Evolutionary conservation across 2,113 vertebrate species (phyloP).

Genomic region (Blennius ocellaris): DNA sequence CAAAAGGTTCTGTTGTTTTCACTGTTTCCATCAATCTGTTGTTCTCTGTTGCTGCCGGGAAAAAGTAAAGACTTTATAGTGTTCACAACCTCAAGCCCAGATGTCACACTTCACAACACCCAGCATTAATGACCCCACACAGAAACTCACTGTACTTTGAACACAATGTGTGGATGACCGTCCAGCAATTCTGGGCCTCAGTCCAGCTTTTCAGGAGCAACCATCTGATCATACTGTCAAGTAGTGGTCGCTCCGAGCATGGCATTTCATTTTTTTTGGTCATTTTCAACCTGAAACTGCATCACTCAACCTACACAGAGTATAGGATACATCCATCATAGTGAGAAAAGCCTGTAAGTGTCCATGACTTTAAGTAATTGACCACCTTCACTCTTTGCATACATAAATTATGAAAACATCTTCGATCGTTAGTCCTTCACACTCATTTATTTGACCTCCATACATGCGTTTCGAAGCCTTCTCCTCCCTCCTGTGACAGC

Average conservation of each 20-base stretch:
- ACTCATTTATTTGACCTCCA: too few relatives aligned
- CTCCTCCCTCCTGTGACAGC: too few relatives aligned
- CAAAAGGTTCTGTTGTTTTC: conserved; percentile 53
- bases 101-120: conserved; percentile 28
- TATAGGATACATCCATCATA: too few relatives aligned
- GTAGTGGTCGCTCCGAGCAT: not conserved
- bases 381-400: too few relatives aligned
- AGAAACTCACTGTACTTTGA: conserved; percentile 34
- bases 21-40: conserved; percentile 39
- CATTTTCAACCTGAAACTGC: too few relatives aligned
- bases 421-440: too few relatives aligned
- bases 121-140: conserved; percentile 53
- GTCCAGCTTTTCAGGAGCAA: not conserved
- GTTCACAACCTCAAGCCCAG: conserved; percentile 15
- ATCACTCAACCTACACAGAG: too few relatives aligned
- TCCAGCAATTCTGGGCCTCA: conserved; percentile 2
- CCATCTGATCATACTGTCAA: not conserved
- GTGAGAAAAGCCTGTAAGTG: too few relatives aligned
- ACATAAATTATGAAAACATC: too few relatives aligned
- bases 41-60: conserved; percentile 47
- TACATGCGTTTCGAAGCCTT: too few relatives aligned
- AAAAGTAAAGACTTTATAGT: conserved; percentile 55
- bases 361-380: too few relatives aligned
- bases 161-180: not conserved
- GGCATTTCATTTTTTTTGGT: too few relatives aligned